These are phyloP conservation scores for Dryas iulia DNA, from an alignment of 1,140 invertebrate species.

Conservation along the genomic window DNA sequence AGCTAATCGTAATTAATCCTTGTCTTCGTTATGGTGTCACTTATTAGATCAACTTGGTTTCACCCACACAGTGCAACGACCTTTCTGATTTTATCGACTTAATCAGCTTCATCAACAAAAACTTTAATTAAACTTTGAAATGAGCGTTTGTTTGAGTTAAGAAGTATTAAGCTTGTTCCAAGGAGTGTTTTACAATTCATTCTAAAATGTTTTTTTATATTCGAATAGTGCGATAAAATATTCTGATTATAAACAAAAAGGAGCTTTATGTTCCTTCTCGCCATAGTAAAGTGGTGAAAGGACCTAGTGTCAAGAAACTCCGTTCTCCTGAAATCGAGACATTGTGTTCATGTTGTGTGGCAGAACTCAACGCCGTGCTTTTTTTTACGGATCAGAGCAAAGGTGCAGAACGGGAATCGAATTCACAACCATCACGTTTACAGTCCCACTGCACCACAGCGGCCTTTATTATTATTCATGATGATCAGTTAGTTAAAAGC, in stretches of 20 bases:
- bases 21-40: conserved; percentile 23
- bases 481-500: no score
- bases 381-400: no score
- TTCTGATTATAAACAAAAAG: background rate
- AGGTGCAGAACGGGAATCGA: no score
- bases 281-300: no score
- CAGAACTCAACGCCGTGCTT: no score
- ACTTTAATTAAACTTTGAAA: conserved; percentile 32
- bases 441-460: no score
- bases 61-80: conserved; percentile 34
- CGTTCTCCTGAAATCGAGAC: no score
- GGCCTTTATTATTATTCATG: no score
- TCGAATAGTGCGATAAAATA: background rate
- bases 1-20: conserved; percentile 22
- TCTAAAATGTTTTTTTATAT: background rate
- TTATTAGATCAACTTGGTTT: conserved; percentile 28
- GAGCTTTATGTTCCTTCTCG: no score
- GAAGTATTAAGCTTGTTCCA: background rate
- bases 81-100: conserved; percentile 29
- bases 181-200: background rate
- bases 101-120: conserved; percentile 33
- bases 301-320: no score
- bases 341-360: no score
- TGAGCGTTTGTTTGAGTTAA: background rate
- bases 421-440: no score